Conservation (phyloP, 2,113 vertebrate species). For the Dasypus novemcinctus region DNA sequence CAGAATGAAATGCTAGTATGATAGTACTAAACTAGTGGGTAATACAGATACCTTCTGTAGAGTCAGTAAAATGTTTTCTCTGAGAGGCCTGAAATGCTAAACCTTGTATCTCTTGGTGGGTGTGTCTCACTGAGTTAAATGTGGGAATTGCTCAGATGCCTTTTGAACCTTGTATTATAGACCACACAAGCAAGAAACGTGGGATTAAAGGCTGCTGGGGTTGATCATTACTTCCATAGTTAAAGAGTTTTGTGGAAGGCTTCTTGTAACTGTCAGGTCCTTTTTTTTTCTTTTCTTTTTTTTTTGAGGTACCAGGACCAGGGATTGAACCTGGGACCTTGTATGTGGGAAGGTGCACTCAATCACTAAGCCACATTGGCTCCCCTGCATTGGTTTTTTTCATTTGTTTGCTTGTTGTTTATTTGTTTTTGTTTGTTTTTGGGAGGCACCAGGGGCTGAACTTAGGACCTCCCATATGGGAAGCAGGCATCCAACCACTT, state of each 20-base stretch:
- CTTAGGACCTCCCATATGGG: no score
- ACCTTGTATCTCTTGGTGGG: background rate
- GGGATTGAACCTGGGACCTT: no score
- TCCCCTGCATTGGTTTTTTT: no score
- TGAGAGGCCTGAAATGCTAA: background rate
- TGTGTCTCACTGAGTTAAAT: background rate
- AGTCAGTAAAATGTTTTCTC: background rate
- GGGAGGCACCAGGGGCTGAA: no score
- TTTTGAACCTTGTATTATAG: background rate
- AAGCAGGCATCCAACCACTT: no score
- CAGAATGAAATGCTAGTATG: background rate
- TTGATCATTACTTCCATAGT: background rate
- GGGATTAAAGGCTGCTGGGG: background rate
- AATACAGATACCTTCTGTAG: background rate
- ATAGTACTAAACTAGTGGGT: background rate
- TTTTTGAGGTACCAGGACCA: no score
- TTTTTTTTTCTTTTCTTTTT: background rate
- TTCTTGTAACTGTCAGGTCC: background rate
- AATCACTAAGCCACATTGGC: no score
- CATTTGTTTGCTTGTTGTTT: no score
- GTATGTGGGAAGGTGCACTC: no score
- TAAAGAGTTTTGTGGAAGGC: background rate
- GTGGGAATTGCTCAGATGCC: background rate
- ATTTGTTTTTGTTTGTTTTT: no score
- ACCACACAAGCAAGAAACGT: background rate